A percentile compares a stretch with the other conserved stretches of the same genome.
phyloP scores from a whole-genome alignment of 2,888 invertebrate genomes.

The Ennomos fuscantarius region DNA sequence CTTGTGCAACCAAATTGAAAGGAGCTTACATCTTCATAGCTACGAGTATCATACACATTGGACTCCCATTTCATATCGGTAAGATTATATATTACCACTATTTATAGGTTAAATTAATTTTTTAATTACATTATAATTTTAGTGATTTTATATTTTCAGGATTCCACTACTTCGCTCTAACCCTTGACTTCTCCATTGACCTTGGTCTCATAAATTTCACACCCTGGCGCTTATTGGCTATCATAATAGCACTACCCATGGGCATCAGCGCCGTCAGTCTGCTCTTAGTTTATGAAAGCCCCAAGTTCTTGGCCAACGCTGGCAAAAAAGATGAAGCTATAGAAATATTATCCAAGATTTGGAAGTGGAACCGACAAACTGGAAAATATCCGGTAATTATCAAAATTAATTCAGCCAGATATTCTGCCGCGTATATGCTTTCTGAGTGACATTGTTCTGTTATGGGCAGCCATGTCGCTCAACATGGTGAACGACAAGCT shows the following conservation, averaged over 20 bases:
- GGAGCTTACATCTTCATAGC: conserved; percentile 41
- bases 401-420: neutral
- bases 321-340: conserved; percentile 85
- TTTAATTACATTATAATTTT: neutral
- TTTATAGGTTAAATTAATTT: neutral
- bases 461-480: no score
- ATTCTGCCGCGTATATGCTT: neutral
- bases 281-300: conserved; percentile 87
- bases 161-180: conserved; percentile 20
- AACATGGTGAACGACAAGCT: no score
- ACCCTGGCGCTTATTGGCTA: conserved; percentile 57
- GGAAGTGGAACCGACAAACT: conserved; percentile 74
- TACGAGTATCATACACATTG: conserved; percentile 37
- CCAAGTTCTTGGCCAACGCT: conserved; percentile 87
- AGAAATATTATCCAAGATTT: conserved; percentile 82
- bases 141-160: conserved; percentile 13
- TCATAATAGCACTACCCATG: conserved; percentile 80
- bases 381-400: conserved; percentile 45
- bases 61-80: conserved; percentile 43
- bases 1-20: conserved; percentile 36
- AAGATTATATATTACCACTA: conserved; percentile 8
- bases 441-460: neutral
- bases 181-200: conserved; percentile 26
- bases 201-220: conserved; percentile 49
- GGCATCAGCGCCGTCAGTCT: conserved; percentile 82